Evolutionary conservation across 2,113 vertebrate species (phyloP).

Genomic region (Asarcornis scutulata): DNA sequence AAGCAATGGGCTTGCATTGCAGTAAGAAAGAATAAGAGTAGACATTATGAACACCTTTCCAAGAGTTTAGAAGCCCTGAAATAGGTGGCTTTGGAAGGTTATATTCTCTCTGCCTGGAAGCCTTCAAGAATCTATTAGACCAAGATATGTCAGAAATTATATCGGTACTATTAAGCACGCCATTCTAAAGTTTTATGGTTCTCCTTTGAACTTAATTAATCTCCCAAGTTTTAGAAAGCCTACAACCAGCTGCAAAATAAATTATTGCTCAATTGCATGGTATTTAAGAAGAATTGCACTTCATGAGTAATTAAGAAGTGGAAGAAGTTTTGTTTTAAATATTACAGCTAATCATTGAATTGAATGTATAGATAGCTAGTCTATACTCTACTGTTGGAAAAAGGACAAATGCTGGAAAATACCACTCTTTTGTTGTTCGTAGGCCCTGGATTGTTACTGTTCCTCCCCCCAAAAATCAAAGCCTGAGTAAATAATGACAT

Average conservation of each 20-base stretch:
- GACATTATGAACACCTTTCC: neutral
- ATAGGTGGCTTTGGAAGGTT: neutral
- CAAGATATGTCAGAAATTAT: neutral
- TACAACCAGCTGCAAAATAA: neutral
- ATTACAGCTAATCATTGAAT: neutral
- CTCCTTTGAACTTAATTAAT: constrained; percentile 40
- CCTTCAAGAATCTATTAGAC: neutral
- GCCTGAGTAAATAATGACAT: neutral
- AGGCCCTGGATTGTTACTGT: neutral
- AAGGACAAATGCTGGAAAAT: neutral
- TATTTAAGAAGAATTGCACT: neutral
- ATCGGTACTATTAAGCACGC: neutral
- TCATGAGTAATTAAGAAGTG: neutral
- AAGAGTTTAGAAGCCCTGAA: neutral
- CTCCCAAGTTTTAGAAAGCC: neutral
- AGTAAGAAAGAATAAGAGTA: neutral
- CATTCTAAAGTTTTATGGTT: neutral
- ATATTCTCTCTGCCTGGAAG: neutral
- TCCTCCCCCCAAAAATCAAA: neutral
- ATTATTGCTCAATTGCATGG: neutral
- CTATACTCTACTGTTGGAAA: neutral
- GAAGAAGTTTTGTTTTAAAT: neutral
- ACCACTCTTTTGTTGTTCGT: neutral
- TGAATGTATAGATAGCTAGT: neutral
- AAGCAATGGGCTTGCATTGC: neutral